Evolutionary conservation across 1,140 invertebrate species (phyloP), one percentile per base, ranked within the genome.

Genomic region (Hylaeus volcanicus): DNA sequence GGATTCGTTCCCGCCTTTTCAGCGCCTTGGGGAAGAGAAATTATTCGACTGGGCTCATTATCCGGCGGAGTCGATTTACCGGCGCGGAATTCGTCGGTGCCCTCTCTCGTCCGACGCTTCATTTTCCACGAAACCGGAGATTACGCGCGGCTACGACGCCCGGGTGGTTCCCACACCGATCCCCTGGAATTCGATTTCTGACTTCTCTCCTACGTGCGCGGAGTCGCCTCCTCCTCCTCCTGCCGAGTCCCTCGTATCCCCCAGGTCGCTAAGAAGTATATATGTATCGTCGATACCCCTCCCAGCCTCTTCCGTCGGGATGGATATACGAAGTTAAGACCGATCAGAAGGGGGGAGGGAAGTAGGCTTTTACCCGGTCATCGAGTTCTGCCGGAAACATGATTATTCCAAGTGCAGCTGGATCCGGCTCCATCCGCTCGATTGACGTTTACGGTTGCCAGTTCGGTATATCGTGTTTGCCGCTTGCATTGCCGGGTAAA

Each of bases 121-220:
- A 79, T 82, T 82, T 82, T 82, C 81, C 81, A 79, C 76, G 76
- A 82, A 82, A 82, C 82, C 82, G 82, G 82, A 83, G 82, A 83
- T 83, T 83, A 83, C 77, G 71, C 64, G 76, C 66, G 60, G 76
- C 69, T 65, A 79, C 69, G 60, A 65, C 77, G 72, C 63, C n/a
- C 74, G 1, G 58, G 63, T 14, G 39, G 53, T 69, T 73, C 68
- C 72, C 78, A 81, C 74, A 71, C 65, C 63, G 70, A 72, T 61
- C 80, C 55, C 76, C 14, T 70, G 79, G 72, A 83, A 83, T 83
- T 83, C 72, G 82, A 83, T 83, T 83, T 83, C 82, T 83, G 48
- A 79, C 61, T 81, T 80, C 48, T 26, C 78, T 78, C 53, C 82
- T 70, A 78, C 81, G 70, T 82, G 79, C 45, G 75, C 70, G 43